Conservation (phyloP, 2,888 invertebrate species). For the Lasioglossum pauxillum region DNA sequence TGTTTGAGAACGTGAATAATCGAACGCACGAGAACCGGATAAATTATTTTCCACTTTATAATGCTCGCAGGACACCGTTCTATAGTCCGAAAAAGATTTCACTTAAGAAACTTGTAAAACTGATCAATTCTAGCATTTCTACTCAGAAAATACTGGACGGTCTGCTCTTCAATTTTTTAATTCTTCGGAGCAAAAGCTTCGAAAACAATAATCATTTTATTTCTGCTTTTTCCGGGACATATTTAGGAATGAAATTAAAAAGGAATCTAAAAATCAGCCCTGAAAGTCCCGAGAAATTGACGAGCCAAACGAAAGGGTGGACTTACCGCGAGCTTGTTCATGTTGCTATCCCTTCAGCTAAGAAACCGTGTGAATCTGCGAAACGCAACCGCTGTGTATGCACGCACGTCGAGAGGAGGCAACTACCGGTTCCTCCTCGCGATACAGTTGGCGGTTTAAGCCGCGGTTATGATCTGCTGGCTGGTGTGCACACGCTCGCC, state of each 20-base stretch:
- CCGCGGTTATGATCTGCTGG: conserved; percentile 73
- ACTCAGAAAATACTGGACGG: too few species aligned
- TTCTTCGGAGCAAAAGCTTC: too few species aligned
- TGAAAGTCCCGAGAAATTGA: not conserved
- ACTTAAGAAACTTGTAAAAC: too few species aligned
- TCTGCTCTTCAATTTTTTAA: too few species aligned
- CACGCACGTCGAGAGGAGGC: conserved; percentile 2
- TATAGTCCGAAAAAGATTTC: too few species aligned
- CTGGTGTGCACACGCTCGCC: conserved; percentile 56
- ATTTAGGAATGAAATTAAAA: not conserved
- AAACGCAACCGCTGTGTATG: not conserved
- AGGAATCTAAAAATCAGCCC: not conserved
- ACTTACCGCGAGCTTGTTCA: conserved; percentile 74
- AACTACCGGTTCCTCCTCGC: conserved; percentile 41
- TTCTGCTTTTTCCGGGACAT: too few species aligned
- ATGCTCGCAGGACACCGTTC: not conserved
- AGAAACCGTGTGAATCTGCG: not conserved
- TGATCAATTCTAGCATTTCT: too few species aligned
- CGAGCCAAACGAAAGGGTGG: not conserved
- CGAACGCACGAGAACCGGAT: not conserved
- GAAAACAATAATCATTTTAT: too few species aligned
- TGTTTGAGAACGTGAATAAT: not conserved
- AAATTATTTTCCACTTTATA: not conserved
- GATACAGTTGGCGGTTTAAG: conserved; percentile 60
- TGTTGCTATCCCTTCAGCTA: conserved; percentile 40